Percentiles rank a stretch among this genome's conserved stretches.
These are phyloP conservation scores for Sitophilus oryzae DNA, from an alignment of 1,140 invertebrate genomes.

Conservation along the genomic window DNA sequence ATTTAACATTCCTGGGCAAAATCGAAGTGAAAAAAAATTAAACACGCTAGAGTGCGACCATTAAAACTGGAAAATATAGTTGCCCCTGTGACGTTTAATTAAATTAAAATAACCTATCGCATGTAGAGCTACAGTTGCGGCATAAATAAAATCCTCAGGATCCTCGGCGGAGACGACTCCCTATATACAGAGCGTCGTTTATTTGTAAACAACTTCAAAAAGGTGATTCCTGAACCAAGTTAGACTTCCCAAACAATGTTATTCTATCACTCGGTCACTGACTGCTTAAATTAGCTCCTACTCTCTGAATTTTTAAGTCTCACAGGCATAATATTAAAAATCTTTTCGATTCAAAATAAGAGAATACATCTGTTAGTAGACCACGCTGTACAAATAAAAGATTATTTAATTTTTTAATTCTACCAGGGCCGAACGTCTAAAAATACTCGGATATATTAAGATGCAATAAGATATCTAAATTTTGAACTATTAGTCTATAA, in stretches of 20 bases:
- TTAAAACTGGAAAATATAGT: constrained; percentile 5
- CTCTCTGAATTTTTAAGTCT: too few species aligned
- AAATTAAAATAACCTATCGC: constrained; percentile 5
- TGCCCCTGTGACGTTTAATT: not conserved
- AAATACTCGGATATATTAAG: too few species aligned
- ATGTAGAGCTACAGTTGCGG: not conserved
- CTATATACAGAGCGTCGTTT: not conserved
- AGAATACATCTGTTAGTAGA: too few species aligned
- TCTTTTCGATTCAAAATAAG: too few species aligned
- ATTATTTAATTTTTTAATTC: too few species aligned
- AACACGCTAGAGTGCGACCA: too few species aligned
- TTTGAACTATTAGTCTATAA: constrained; percentile 10
- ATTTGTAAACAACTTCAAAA: not conserved
- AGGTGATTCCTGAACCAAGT: not conserved
- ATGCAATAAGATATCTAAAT: constrained; percentile 7
- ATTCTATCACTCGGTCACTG: not conserved
- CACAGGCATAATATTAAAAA: too few species aligned
- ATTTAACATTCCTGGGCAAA: too few species aligned
- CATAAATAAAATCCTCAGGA: not conserved
- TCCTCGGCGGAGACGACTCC: too few species aligned
- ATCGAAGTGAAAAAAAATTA: too few species aligned
- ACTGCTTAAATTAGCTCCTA: not conserved
- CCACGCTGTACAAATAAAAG: too few species aligned
- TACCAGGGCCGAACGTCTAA: too few species aligned
- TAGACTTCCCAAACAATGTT: not conserved